Percentiles rank a stretch among this genome's conserved stretches.
Evolutionary conservation across 1,140 invertebrate species (phyloP).

Genomic region (Trachymyrmex cornetzi): DNA sequence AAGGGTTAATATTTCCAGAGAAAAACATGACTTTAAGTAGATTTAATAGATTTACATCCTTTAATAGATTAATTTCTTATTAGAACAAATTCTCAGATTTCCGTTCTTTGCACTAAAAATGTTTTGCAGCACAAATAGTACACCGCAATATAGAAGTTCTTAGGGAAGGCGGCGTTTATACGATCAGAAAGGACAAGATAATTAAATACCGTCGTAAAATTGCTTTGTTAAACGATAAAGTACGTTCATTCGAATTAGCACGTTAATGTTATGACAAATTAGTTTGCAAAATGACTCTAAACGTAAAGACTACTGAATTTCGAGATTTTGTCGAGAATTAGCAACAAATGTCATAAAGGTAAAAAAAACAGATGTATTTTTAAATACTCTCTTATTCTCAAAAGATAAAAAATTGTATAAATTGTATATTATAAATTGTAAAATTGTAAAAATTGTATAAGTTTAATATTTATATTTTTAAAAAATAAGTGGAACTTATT

Average conservation of each 20-base stretch:
- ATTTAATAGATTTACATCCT: too few relatives aligned
- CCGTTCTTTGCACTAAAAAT: background rate
- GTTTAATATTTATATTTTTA: background rate
- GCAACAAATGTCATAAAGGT: background rate
- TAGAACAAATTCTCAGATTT: background rate
- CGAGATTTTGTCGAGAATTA: background rate
- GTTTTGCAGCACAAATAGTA: background rate
- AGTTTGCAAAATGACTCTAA: background rate
- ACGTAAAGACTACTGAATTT: background rate
- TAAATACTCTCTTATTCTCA: background rate
- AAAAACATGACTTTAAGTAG: background rate
- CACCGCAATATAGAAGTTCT: background rate
- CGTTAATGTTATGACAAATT: conserved; percentile 4
- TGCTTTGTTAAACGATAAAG: conserved; percentile 32
- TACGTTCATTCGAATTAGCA: background rate
- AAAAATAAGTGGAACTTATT: background rate
- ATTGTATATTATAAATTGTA: too few relatives aligned
- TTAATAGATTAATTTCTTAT: background rate
- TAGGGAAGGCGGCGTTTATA: conserved; percentile 14
- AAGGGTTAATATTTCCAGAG: conserved; percentile 8
- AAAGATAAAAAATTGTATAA: background rate
- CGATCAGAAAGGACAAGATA: conserved; percentile 31
- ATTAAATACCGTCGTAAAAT: conserved; percentile 21
- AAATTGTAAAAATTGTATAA: background rate
- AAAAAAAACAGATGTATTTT: background rate